Percentiles rank a stretch among this genome's conserved stretches.
phyloP scores from a whole-genome alignment of 2,797 vertebrate species.

The Lutjanus campechanus region DNA sequence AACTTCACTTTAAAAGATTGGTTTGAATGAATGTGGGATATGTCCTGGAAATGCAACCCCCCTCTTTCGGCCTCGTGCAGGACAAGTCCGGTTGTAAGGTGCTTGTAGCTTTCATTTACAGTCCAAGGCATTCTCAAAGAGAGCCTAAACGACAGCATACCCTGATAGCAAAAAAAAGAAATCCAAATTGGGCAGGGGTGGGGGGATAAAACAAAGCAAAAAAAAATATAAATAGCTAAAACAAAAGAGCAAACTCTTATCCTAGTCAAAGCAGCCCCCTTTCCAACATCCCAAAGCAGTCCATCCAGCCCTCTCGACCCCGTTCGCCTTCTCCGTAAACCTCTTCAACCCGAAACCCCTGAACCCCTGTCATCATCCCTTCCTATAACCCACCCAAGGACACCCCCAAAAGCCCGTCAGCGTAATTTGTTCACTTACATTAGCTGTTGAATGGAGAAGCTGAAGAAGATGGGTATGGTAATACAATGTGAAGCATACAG shows the following conservation, averaged over 20 bases:
- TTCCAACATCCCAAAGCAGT: slow-evolving; percentile 67
- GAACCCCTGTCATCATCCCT: slow-evolving; percentile 58
- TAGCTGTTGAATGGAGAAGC: slow-evolving; percentile 95
- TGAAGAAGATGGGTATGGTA: slow-evolving; percentile 91
- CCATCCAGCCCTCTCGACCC: slow-evolving; percentile 63
- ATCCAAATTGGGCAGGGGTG: slow-evolving; percentile 60
- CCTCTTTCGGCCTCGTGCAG: slow-evolving; percentile 79
- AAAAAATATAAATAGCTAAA: slow-evolving; percentile 77
- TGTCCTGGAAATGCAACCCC: slow-evolving; percentile 67
- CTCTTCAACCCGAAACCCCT: slow-evolving; percentile 57
- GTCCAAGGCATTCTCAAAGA: slow-evolving; percentile 76
- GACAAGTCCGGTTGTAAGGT: slow-evolving; percentile 84
- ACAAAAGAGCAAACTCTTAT: slow-evolving; percentile 75
- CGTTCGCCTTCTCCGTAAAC: slow-evolving; percentile 49
- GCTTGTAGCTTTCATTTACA: slow-evolving; percentile 85
- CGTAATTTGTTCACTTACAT: slow-evolving; percentile 90
- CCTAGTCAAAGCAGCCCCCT: slow-evolving; percentile 73
- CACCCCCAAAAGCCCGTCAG: slow-evolving; percentile 85
- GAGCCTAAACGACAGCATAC: slow-evolving; percentile 80
- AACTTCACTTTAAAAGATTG: slow-evolving; percentile 82
- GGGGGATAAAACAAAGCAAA: slow-evolving; percentile 70
- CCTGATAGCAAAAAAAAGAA: slow-evolving; percentile 82
- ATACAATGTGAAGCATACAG: slow-evolving; percentile 90
- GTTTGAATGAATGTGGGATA: slow-evolving; percentile 66
- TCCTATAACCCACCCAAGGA: slow-evolving; percentile 66